Base-by-base conservation (phyloP, 2,797 vertebrate genomes). In the Melanotaenia nigrans region DNA sequence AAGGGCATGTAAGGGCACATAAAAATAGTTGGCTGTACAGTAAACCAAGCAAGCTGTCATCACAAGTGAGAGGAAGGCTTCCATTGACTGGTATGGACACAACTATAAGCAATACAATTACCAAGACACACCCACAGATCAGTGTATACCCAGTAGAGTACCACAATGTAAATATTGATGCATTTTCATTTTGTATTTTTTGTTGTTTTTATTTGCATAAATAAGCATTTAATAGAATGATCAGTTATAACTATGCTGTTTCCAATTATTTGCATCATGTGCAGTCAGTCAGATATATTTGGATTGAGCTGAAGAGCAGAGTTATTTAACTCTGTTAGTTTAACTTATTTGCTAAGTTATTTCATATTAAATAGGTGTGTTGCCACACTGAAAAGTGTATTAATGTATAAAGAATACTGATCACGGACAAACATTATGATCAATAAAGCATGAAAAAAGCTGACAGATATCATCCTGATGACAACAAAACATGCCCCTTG, bases 1-100 rank as follows among this genome's bases (percentile, higher is more conserved):
- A 79, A 72, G 83, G 86, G 75, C 75, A 75, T 71, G 68, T 85
- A 76, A 80, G 57, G 71, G 25, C 80, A 87, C 88, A 90, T 83
- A 89, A 90, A 85, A 89, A 84, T 20, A 85, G 77, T 47, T 38
- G 30, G 74, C 57, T 87, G 87, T 85, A 77, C 84, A 90, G 74
- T 84, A 86, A 90, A 89, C 89, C 86, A 85, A 81, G 90, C 89
- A 85, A 88, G 83, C 62, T 62, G 79, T 35, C 82, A 81, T 86
- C 73, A 83, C 80, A 85, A 82, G 83, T 71, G 62, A 57, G 69
- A 79, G 64, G 65, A 69, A 33, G 67, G 73, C 47, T 65, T 55
- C 68, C 5, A 22, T 45, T 68, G 77, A 75, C 85, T 87, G 85
- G 89, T 88, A 76, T 49, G 75, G 59, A 72, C 76, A 75, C 22